Percentiles rank a stretch among this genome's conserved stretches.
These are phyloP conservation scores for Gopherus evgoodei DNA, from an alignment of 2,113 vertebrate species.

Conservation along the genomic window DNA sequence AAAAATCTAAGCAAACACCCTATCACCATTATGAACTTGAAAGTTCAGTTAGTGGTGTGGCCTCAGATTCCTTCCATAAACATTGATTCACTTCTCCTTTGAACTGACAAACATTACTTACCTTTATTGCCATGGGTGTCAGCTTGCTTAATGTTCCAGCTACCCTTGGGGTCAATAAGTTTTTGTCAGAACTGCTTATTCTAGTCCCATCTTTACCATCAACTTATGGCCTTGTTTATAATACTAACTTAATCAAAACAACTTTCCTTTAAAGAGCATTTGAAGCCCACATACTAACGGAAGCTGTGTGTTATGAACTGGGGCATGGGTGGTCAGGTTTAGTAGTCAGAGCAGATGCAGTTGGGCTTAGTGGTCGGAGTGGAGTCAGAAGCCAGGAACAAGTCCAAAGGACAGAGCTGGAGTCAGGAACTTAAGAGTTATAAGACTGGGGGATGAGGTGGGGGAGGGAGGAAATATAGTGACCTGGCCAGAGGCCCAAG, in stretches of 20 bases:
- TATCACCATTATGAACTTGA: conserved; percentile 35
- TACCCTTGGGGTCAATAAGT: not conserved
- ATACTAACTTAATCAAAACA: not conserved
- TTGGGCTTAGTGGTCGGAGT: too few relatives aligned
- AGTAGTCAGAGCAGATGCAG: not conserved
- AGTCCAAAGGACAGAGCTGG: too few relatives aligned
- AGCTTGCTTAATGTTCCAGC: conserved; percentile 3
- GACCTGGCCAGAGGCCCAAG: too few relatives aligned
- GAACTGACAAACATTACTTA: not conserved
- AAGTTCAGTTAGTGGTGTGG: conserved; percentile 21
- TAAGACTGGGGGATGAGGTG: too few relatives aligned
- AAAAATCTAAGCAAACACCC: conserved; percentile 48
- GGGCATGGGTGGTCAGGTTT: not conserved
- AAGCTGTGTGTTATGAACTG: not conserved
- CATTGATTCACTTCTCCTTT: conserved; percentile 29
- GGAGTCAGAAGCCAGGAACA: too few relatives aligned
- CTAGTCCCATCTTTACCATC: not conserved
- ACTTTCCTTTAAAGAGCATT: not conserved
- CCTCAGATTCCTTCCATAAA: conserved; percentile 51
- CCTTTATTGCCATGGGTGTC: not conserved
- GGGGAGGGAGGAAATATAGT: too few relatives aligned
- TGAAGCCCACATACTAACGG: rapidly evolving
- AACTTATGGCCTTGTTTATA: not conserved
- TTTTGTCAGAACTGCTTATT: not conserved
- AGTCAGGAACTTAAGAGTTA: too few relatives aligned